phyloP scores from a whole-genome alignment of 2,888 invertebrate genomes.

The Nomada ruficornis region DNA sequence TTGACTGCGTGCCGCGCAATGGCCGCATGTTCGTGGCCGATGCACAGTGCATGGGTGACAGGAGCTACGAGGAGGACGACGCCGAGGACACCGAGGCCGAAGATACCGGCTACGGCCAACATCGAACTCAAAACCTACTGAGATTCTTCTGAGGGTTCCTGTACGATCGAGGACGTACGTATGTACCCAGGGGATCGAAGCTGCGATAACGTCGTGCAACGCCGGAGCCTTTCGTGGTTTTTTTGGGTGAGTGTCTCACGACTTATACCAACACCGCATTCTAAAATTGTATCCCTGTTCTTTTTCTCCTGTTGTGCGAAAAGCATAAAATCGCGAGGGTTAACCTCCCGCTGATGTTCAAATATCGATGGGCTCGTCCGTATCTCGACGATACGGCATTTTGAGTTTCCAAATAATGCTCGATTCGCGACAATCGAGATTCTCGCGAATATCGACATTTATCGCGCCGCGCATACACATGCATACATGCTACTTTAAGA shows the following conservation, averaged over 20 bases:
- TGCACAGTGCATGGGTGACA: conserved; percentile 70
- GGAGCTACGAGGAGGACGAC: conserved; percentile 64
- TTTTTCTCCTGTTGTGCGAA: neutral
- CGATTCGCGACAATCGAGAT: neutral
- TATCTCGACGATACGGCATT: neutral
- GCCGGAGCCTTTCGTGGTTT: conserved; percentile 2
- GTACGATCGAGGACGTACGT: conserved; percentile 32
- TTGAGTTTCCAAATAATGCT: neutral
- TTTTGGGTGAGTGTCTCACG: conserved; percentile 36
- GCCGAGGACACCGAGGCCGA: conserved; percentile 57
- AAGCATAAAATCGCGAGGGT: neutral
- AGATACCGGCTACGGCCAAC: conserved; percentile 46
- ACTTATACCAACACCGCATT: neutral
- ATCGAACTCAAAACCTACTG: conserved; percentile 49
- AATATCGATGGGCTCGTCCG: neutral
- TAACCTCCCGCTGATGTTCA: neutral
- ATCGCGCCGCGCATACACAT: neutral
- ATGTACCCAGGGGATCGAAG: conserved; percentile 31
- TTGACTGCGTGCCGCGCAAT: conserved; percentile 72
- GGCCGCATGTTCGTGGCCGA: conserved; percentile 71
- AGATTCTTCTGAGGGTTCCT: conserved; percentile 23
- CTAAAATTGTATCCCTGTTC: neutral
- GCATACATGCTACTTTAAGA: conserved; percentile 14
- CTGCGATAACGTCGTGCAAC: conserved; percentile 35
- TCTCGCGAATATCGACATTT: neutral